Conservation (phyloP, 2,113 vertebrate genomes). For the Aptenodytes patagonicus region DNA sequence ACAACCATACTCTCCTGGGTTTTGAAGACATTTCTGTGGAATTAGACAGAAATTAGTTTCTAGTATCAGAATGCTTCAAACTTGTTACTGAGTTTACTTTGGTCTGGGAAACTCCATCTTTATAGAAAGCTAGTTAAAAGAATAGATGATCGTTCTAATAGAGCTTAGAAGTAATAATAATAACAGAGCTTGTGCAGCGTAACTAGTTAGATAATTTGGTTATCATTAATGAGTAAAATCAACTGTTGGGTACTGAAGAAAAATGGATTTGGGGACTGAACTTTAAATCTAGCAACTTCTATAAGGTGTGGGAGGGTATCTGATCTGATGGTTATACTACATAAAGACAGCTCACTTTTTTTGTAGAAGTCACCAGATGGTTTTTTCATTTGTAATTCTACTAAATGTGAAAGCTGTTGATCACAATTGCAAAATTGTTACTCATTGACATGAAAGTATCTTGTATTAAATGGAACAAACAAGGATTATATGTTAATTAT, state of each 20-base stretch:
- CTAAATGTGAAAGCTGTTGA: slow-evolving; percentile 32
- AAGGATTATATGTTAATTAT: not conserved
- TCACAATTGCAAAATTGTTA: not conserved
- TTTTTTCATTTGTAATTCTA: slow-evolving; percentile 17
- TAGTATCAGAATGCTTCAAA: not conserved
- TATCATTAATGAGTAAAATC: not conserved
- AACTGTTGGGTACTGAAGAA: not conserved
- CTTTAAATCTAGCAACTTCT: slow-evolving; percentile 1
- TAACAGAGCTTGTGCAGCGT: not conserved
- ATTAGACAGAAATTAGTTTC: not conserved
- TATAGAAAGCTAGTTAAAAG: not conserved
- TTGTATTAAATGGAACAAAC: not conserved
- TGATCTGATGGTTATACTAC: not conserved
- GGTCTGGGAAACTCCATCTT: not conserved
- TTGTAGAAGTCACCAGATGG: not conserved
- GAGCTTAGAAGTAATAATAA: not conserved
- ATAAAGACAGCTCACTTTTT: not conserved
- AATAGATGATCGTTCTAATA: not conserved
- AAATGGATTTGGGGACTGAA: not conserved
- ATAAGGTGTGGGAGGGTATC: not conserved
- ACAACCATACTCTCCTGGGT: not conserved
- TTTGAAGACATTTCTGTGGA: not conserved
- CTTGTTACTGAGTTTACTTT: not conserved
- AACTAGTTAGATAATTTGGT: not conserved
- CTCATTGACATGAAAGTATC: not conserved